Evolutionary conservation across 2,113 vertebrate genomes (phyloP).

Genomic region (Anoura caudifer): DNA sequence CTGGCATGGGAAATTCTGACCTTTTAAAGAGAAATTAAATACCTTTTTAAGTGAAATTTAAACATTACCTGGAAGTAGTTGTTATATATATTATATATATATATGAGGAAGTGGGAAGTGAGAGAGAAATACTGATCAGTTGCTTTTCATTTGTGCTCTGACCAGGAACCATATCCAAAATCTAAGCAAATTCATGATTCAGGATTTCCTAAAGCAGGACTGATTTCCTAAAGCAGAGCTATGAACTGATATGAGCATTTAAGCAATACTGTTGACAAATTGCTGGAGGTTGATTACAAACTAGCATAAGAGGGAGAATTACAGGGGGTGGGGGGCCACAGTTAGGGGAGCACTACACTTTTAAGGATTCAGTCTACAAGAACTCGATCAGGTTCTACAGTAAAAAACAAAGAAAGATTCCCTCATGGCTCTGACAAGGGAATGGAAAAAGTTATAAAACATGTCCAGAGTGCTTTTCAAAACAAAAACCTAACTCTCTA

Average conservation of each 20-base stretch:
- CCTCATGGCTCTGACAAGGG: neutral
- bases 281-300: too few species aligned
- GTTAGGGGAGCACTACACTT: neutral
- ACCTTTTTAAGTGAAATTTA: too few species aligned
- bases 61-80: too few species aligned
- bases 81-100: too few species aligned
- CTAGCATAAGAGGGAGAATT: neutral
- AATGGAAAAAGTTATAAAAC: neutral
- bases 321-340: accelerated
- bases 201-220: neutral
- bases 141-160: too few species aligned
- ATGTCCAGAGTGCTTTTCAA: neutral
- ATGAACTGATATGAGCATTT: neutral
- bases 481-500: neutral
- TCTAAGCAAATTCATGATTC: neutral
- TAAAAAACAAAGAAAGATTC: neutral
- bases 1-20: too few species aligned
- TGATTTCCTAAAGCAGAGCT: neutral
- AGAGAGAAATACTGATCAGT: too few species aligned
- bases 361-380: neutral
- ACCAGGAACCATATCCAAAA: too few species aligned
- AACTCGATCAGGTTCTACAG: neutral
- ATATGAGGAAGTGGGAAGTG: too few species aligned
- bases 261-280: neutral
- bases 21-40: too few species aligned